Evolutionary conservation across 2,888 invertebrate genomes (phyloP).

Genomic region (Temnothorax unifasciatus): DNA sequence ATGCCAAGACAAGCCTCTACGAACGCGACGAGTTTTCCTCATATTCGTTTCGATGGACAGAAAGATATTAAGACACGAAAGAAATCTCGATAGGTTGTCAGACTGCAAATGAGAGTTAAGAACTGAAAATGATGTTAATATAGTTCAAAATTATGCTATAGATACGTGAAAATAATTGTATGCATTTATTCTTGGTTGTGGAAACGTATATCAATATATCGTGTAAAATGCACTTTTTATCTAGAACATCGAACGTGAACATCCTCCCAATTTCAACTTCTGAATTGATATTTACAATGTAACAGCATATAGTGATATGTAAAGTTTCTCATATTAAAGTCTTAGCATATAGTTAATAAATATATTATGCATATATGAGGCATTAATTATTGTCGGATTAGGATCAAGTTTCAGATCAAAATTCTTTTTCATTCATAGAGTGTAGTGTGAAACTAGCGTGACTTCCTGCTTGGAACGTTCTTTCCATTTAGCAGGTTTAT

Average conservation of each 20-base stretch:
- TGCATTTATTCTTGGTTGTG: not conserved
- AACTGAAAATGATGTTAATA: slow-evolving; percentile 4
- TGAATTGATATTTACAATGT: not conserved
- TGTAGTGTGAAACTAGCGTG: slow-evolving; percentile 21
- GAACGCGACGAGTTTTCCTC: slow-evolving; percentile 1
- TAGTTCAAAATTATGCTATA: not conserved
- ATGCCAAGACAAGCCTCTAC: not conserved
- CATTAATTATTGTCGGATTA: slow-evolving; percentile 39
- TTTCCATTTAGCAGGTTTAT: slow-evolving; percentile 28
- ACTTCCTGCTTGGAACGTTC: slow-evolving; percentile 21
- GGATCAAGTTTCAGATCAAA: slow-evolving; percentile 26
- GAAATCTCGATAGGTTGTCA: not conserved
- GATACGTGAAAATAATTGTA: not conserved
- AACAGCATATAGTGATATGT: not conserved
- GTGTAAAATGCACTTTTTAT: not conserved
- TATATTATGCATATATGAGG: not conserved
- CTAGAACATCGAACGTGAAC: not conserved
- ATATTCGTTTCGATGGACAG: not conserved
- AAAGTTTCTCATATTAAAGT: not conserved
- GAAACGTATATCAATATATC: not conserved
- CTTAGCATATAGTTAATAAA: too few relatives aligned
- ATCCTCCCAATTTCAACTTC: not conserved
- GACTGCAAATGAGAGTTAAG: not conserved
- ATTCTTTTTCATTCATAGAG: not conserved
- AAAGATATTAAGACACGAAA: not conserved